These are phyloP conservation scores for Hyperoodon ampullatus DNA, from an alignment of 2,113 vertebrate genomes.

Conservation along the genomic window DNA sequence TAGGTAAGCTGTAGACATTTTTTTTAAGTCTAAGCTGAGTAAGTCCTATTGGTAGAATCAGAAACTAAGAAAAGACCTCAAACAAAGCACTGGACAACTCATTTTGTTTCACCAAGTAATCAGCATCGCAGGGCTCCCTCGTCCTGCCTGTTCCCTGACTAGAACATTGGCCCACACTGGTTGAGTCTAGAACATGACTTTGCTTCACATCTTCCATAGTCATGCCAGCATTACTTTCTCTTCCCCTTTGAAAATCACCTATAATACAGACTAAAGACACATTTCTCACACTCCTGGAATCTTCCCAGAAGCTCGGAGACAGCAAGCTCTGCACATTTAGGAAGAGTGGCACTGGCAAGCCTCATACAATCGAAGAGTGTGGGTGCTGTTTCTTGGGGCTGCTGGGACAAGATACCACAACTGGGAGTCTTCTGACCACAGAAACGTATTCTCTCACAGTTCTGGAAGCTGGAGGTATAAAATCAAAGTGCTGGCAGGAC, in stretches of 20 bases:
- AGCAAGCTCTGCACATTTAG: accelerated
- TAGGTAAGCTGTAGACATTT: background rate
- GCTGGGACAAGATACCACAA: too few species aligned
- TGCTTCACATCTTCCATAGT: background rate
- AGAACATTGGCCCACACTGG: accelerated
- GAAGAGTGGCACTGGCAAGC: accelerated
- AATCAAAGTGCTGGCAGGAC: background rate
- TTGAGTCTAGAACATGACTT: background rate
- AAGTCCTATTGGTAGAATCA: background rate
- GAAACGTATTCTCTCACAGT: background rate
- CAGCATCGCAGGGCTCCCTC: too few species aligned
- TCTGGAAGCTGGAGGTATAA: background rate
- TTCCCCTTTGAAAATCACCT: background rate
- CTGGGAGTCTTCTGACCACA: background rate
- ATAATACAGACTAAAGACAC: accelerated
- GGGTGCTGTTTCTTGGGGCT: accelerated
- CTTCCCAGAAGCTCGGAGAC: background rate
- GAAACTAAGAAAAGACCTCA: background rate
- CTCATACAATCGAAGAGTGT: accelerated
- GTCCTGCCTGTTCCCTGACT: background rate
- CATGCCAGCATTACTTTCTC: background rate
- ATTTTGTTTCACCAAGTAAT: background rate
- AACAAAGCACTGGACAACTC: background rate
- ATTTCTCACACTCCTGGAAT: background rate
- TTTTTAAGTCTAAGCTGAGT: background rate